Percentiles rank a stretch among this genome's conserved stretches.
Conservation (phyloP, 2,888 invertebrate genomes). For the Cosmia trapezina region DNA sequence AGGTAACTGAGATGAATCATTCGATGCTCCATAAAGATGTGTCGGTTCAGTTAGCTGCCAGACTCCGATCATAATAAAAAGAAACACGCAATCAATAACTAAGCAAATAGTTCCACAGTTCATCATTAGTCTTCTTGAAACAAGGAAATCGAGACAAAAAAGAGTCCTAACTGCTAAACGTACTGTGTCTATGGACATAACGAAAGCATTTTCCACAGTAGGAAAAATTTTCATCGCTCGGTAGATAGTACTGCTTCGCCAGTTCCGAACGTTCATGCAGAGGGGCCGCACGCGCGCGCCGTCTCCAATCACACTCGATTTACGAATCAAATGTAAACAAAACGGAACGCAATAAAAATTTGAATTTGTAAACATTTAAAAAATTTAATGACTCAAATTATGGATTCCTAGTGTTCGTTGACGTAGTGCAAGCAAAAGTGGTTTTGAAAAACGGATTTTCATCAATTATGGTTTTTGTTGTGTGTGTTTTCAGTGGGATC, state of each 20-base stretch:
- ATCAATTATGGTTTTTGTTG: slow-evolving; percentile 44
- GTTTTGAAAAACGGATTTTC: slow-evolving; percentile 25
- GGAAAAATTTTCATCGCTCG: slow-evolving; percentile 76
- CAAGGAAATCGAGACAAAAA: slow-evolving; percentile 31
- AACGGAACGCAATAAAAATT: slow-evolving; percentile 52
- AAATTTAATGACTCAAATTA: slow-evolving; percentile 25
- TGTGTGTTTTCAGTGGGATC: slow-evolving; percentile 65
- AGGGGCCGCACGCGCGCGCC: slow-evolving; percentile 66
- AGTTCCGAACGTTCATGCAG: slow-evolving; percentile 70
- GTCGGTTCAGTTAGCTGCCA: slow-evolving; percentile 16
- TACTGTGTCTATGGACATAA: slow-evolving; percentile 48
- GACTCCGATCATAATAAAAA: slow-evolving; percentile 16
- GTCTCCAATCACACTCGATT: slow-evolving; percentile 48
- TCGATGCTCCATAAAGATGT: slow-evolving; percentile 18
- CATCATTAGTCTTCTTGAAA: slow-evolving; percentile 24
- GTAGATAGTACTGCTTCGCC: slow-evolving; percentile 54
- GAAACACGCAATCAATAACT: slow-evolving; percentile 34
- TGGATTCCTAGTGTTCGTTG: slow-evolving; percentile 23
- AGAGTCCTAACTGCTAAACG: slow-evolving; percentile 22
- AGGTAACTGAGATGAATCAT: slow-evolving; percentile 40
- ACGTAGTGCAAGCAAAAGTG: slow-evolving; percentile 55
- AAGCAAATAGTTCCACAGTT: slow-evolving; percentile 2
- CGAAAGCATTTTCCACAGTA: slow-evolving; percentile 83
- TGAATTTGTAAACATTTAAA: slow-evolving; percentile 25
- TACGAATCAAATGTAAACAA: slow-evolving; percentile 79